Percentiles rank a stretch among this genome's conserved stretches.
Conservation (phyloP, 2,797 vertebrate genomes). For the Adrianichthys oophorus region DNA sequence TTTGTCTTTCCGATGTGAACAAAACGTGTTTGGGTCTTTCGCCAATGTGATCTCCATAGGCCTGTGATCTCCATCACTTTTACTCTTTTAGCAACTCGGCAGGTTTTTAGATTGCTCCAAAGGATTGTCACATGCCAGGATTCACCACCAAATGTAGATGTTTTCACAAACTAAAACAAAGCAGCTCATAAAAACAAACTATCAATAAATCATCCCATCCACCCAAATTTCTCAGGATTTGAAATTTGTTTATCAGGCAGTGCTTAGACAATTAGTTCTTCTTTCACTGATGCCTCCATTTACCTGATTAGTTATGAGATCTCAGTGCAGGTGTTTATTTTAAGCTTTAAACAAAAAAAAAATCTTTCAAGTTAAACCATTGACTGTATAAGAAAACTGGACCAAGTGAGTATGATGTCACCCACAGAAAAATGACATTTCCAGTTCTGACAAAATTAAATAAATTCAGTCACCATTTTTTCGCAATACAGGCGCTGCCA, state of each 20-base stretch:
- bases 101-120: conserved; percentile 2
- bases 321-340: too few relatives aligned
- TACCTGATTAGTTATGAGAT: neutral
- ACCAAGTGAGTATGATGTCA: too few relatives aligned
- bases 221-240: too few relatives aligned
- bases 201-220: too few relatives aligned
- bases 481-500: too few relatives aligned
- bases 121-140: conserved; percentile 1
- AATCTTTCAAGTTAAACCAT: neutral
- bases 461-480: too few relatives aligned
- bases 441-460: too few relatives aligned
- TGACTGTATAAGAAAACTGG: too few relatives aligned
- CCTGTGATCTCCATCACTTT: conserved; percentile 21
- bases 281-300: neutral
- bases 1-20: conserved; percentile 55
- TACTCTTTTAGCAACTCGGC: conserved; percentile 9
- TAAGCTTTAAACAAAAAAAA: neutral
- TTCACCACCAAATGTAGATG: conserved; percentile 1
- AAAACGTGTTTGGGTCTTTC: conserved; percentile 11
- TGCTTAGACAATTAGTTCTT: too few relatives aligned
- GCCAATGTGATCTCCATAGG: conserved; percentile 3
- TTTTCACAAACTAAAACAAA: neutral
- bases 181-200: neutral
- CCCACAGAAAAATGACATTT: too few relatives aligned
- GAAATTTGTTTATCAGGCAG: too few relatives aligned